phyloP scores from a whole-genome alignment of 1,140 invertebrate species.

The Steinernema khuongi region DNA sequence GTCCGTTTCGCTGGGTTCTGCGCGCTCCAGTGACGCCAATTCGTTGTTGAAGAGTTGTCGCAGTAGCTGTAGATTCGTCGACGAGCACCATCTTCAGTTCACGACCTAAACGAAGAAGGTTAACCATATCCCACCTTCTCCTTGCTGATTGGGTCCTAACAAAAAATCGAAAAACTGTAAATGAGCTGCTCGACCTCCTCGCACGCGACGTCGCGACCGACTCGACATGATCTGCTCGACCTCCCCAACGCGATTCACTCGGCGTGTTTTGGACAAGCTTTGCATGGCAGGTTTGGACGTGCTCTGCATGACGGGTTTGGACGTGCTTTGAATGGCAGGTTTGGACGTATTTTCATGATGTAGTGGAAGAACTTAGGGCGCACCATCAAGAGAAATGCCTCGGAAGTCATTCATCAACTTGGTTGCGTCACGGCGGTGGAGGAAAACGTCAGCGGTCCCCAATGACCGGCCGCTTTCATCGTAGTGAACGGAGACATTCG shows the following conservation, averaged over 20 bases:
- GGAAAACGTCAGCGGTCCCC: conserved; percentile 29
- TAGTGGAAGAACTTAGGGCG: conserved; percentile 20
- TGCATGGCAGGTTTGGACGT: too few relatives aligned
- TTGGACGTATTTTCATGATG: neutral
- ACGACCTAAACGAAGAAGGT: neutral
- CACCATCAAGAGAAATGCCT: conserved; percentile 28
- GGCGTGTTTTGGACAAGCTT: neutral
- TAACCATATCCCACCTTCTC: neutral
- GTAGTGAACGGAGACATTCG: neutral
- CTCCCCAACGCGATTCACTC: conserved; percentile 10
- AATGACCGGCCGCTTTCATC: conserved; percentile 20
- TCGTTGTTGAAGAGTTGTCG: neutral
- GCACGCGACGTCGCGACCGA: neutral
- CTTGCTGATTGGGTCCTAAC: neutral
- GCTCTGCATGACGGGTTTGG: neutral
- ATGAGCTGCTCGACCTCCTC: conserved; percentile 5
- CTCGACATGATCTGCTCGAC: neutral
- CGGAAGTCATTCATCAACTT: conserved; percentile 19
- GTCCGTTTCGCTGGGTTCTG: neutral
- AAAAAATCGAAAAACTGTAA: neutral
- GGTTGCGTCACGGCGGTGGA: conserved; percentile 18
- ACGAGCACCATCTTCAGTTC: conserved; percentile 21
- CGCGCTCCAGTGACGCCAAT: neutral
- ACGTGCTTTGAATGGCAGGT: conserved; percentile 6
- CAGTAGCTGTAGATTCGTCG: neutral